Conservation (phyloP, 1,140 invertebrate genomes). For the Melipona quadrifasciata region DNA sequence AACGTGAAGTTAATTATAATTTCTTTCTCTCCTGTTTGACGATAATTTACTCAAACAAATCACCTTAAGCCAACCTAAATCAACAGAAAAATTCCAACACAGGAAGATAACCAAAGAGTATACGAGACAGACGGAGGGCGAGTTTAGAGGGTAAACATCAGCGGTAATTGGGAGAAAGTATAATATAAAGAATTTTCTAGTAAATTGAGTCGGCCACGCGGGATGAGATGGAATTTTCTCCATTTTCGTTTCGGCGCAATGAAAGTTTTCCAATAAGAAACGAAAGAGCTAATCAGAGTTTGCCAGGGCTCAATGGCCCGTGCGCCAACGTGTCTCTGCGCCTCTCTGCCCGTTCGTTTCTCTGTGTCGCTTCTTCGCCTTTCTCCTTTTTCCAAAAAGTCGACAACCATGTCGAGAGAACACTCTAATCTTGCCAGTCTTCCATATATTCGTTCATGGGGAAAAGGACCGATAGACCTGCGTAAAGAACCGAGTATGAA, state of each 20-base stretch:
- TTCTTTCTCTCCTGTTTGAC: not conserved
- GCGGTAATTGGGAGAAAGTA: constrained; percentile 71
- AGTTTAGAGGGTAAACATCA: constrained; percentile 61
- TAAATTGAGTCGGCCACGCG: constrained; percentile 71
- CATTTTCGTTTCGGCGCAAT: constrained; percentile 39
- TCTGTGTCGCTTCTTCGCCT: not conserved
- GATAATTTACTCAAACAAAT: not conserved
- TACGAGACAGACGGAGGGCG: not conserved
- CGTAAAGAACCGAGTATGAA: not conserved
- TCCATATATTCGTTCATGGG: not conserved
- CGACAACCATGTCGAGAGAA: not conserved
- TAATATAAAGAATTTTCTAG: constrained; percentile 76
- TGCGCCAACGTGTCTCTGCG: constrained; percentile 49
- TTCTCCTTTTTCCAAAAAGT: not conserved
- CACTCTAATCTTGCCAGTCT: not conserved
- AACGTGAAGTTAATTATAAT: not conserved
- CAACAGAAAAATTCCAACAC: not conserved
- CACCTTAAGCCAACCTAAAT: not conserved
- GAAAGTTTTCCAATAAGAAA: constrained; percentile 73
- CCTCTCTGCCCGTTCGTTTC: not conserved
- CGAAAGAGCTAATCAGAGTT: constrained; percentile 77
- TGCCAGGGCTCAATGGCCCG: constrained; percentile 71
- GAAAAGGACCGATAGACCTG: not conserved
- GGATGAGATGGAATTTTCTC: constrained; percentile 71
- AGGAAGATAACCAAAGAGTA: not conserved